These are phyloP conservation scores for Blennius ocellaris DNA, from an alignment of 2,113 vertebrate genomes.

Conservation along the genomic window DNA sequence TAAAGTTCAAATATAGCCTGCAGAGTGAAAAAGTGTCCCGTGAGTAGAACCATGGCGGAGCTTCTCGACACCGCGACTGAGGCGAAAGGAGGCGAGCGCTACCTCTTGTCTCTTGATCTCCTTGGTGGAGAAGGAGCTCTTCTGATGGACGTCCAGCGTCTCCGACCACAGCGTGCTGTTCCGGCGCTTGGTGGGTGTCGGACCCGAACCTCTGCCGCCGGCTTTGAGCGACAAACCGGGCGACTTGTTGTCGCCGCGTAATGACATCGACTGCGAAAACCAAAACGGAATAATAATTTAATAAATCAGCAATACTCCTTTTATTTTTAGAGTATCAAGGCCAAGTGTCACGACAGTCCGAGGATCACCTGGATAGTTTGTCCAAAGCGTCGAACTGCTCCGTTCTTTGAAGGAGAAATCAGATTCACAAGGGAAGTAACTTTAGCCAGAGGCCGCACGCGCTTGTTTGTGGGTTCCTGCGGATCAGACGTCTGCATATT, in stretches of 20 bases:
- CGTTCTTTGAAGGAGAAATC: conserved; percentile 97
- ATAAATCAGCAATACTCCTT: background rate
- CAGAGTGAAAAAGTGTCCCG: conserved; percentile 6
- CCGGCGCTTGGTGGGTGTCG: conserved; percentile 92
- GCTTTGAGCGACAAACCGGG: conserved; percentile 87
- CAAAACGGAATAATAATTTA: no score
- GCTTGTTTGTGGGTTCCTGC: conserved; percentile 96
- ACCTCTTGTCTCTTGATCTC: conserved; percentile 99
- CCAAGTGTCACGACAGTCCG: background rate
- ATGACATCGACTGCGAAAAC: conserved; percentile 66
- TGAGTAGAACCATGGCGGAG: background rate
- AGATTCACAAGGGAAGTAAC: conserved; percentile 97
- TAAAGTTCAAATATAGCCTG: conserved; percentile 96
- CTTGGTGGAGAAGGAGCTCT: conserved; percentile 91
- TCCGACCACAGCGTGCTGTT: conserved; percentile 96
- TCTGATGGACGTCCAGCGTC: conserved; percentile 90
- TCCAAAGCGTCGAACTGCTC: conserved; percentile 94
- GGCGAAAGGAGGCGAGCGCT: background rate
- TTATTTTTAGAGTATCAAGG: background rate
- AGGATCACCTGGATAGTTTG: conserved; percentile 94
- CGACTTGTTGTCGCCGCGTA: conserved; percentile 80
- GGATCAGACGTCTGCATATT: conserved; percentile 1
- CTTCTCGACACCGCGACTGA: no score
- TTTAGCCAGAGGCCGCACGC: conserved; percentile 90
- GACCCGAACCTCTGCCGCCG: conserved; percentile 87